These are phyloP conservation scores for Typhlomys cinereus DNA, from an alignment of 2,113 vertebrate genomes.

Conservation along the genomic window DNA sequence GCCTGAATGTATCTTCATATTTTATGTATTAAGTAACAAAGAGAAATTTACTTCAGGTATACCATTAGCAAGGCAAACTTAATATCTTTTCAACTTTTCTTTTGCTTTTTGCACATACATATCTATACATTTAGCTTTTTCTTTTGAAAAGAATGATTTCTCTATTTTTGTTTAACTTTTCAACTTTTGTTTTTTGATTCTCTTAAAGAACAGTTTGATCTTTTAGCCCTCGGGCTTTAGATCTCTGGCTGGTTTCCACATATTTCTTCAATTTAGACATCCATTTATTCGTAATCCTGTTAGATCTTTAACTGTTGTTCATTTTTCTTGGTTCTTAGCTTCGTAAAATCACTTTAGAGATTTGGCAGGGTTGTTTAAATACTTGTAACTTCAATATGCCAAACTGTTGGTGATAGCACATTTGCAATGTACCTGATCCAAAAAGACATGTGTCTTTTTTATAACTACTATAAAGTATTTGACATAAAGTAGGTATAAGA, in stretches of 20 bases:
- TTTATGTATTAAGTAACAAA: background rate
- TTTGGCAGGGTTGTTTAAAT: constrained; percentile 52
- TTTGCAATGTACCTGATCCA: constrained; percentile 12
- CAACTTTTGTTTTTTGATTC: background rate
- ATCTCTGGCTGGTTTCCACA: constrained; percentile 41
- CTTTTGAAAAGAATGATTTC: constrained; percentile 36
- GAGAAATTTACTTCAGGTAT: background rate
- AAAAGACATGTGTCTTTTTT: constrained; percentile 37
- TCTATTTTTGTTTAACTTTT: constrained; percentile 63
- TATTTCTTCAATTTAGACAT: constrained; percentile 52
- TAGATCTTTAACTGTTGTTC: constrained; percentile 52
- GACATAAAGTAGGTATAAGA: constrained; percentile 16
- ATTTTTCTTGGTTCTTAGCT: constrained; percentile 58
- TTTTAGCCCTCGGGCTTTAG: constrained; percentile 31
- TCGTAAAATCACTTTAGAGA: constrained; percentile 50
- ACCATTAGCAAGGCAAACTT: no score
- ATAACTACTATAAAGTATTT: constrained; percentile 11
- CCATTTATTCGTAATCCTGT: constrained; percentile 56
- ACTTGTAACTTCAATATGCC: constrained; percentile 2
- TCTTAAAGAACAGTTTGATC: constrained; percentile 56
- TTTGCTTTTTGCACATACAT: background rate
- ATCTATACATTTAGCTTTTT: background rate
- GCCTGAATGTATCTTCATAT: background rate
- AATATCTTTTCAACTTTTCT: background rate
- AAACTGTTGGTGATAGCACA: constrained; percentile 10